Conservation (phyloP, 2,888 invertebrate species). For the Macaria liturata region DNA sequence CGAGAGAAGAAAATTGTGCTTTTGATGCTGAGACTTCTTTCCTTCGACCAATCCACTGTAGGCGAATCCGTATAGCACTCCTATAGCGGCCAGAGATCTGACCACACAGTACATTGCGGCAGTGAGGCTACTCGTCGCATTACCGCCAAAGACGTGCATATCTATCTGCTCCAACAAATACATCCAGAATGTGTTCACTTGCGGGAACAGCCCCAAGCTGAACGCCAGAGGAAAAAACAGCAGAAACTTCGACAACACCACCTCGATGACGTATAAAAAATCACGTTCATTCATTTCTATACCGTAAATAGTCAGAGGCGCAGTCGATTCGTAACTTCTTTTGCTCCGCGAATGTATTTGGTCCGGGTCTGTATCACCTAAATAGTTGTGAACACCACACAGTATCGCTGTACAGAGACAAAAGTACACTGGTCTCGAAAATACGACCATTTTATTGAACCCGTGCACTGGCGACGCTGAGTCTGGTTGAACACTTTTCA, state of each 20-base stretch:
- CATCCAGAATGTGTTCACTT: slow-evolving; percentile 98
- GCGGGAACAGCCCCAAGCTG: slow-evolving; percentile 97
- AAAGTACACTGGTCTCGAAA: slow-evolving; percentile 97
- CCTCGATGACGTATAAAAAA: slow-evolving; percentile 86
- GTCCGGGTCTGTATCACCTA: slow-evolving; percentile 52
- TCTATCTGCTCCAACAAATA: slow-evolving; percentile 98
- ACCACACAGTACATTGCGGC: slow-evolving; percentile 93
- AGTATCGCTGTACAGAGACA: slow-evolving; percentile 88
- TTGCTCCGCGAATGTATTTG: slow-evolving; percentile 51
- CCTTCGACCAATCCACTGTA: slow-evolving; percentile 93
- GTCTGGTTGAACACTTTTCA: slow-evolving; percentile 99
- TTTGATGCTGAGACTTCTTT: slow-evolving; percentile 91
- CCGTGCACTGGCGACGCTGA: slow-evolving; percentile 99
- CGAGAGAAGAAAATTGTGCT: slow-evolving; percentile 91
- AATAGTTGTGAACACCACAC: slow-evolving; percentile 68
- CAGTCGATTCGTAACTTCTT: slow-evolving; percentile 55
- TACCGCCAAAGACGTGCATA: slow-evolving; percentile 95
- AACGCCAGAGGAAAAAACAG: slow-evolving; percentile 97
- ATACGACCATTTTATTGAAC: slow-evolving; percentile 96
- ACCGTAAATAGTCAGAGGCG: slow-evolving; percentile 73
- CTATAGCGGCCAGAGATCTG: slow-evolving; percentile 91
- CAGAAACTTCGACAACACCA: slow-evolving; percentile 90
- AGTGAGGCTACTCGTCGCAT: slow-evolving; percentile 91
- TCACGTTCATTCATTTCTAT: slow-evolving; percentile 77
- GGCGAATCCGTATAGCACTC: slow-evolving; percentile 92